phyloP scores from a whole-genome alignment of 2,113 vertebrate genomes.

The Rattus rattus region DNA sequence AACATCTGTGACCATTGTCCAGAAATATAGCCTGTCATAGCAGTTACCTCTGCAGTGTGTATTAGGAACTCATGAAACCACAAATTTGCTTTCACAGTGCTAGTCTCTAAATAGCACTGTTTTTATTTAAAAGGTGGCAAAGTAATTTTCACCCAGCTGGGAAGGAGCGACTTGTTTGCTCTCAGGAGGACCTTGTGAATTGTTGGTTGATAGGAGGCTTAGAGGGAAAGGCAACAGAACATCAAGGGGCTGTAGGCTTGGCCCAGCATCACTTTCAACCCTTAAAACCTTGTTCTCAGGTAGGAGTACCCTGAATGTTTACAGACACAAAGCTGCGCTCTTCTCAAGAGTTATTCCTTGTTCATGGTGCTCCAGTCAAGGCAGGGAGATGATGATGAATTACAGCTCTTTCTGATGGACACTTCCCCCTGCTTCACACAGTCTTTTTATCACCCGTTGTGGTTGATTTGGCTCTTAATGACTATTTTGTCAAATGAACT shows the following conservation, averaged over 20 bases:
- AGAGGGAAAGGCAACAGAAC: background rate
- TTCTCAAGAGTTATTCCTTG: background rate
- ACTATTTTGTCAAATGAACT: background rate
- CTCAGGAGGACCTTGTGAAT: background rate
- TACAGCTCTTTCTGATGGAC: background rate
- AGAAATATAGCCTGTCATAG: background rate
- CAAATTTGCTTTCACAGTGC: background rate
- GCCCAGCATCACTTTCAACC: background rate
- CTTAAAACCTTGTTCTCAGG: background rate
- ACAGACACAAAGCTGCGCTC: background rate
- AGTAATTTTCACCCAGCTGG: background rate
- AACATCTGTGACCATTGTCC: background rate
- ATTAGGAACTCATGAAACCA: background rate
- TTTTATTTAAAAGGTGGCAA: slow-evolving; percentile 43
- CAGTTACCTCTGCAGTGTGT: background rate
- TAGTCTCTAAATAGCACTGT: background rate
- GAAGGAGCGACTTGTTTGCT: background rate
- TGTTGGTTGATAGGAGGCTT: background rate
- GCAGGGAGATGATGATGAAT: background rate
- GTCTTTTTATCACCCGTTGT: background rate
- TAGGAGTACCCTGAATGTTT: background rate
- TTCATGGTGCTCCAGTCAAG: background rate
- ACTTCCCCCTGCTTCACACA: background rate
- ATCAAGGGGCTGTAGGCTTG: background rate
- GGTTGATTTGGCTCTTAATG: background rate